These are phyloP conservation scores for Montipora foliosa DNA, from an alignment of 64 coral and sea anemone genomes.

Conservation along the genomic window DNA sequence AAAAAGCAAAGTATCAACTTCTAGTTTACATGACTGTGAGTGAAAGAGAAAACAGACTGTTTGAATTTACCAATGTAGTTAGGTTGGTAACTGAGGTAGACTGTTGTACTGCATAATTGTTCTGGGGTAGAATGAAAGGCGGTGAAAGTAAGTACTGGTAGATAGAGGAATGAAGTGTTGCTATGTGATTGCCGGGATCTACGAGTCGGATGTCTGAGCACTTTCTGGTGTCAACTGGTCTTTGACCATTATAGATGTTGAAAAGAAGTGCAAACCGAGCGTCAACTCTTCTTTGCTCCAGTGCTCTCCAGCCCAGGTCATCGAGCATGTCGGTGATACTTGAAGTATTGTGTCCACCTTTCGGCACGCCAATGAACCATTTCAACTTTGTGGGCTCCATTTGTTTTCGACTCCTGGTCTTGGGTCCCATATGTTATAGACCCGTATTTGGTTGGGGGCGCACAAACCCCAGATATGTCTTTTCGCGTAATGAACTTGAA, in stretches of 20 bases:
- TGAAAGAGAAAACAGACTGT: too few relatives aligned
- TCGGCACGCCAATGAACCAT: constrained; percentile 52
- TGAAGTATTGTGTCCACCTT: constrained; percentile 34
- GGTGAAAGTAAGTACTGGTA: not conserved
- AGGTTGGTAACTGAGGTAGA: not conserved
- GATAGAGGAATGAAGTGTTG: constrained; percentile 17
- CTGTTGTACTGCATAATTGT: constrained; percentile 40
- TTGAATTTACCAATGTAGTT: too few relatives aligned
- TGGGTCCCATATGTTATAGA: constrained; percentile 45
- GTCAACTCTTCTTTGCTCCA: constrained; percentile 49
- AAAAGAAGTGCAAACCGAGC: not conserved
- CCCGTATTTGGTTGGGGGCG: constrained; percentile 51
- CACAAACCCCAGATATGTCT: constrained; percentile 44
- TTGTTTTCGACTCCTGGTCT: constrained; percentile 56
- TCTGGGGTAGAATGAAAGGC: constrained; percentile 17
- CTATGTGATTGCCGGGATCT: constrained; percentile 12
- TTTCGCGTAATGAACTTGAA: constrained; percentile 6
- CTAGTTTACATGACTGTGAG: too few relatives aligned
- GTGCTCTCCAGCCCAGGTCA: constrained; percentile 27
- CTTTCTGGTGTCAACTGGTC: constrained; percentile 17
- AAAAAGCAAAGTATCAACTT: too few relatives aligned
- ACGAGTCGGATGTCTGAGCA: not conserved
- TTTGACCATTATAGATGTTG: constrained; percentile 29
- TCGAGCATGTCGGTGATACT: constrained; percentile 47
- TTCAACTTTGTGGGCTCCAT: constrained; percentile 51